Base-by-base conservation (phyloP, 2,113 vertebrate species). In the Apistogramma diplotaenia region DNA sequence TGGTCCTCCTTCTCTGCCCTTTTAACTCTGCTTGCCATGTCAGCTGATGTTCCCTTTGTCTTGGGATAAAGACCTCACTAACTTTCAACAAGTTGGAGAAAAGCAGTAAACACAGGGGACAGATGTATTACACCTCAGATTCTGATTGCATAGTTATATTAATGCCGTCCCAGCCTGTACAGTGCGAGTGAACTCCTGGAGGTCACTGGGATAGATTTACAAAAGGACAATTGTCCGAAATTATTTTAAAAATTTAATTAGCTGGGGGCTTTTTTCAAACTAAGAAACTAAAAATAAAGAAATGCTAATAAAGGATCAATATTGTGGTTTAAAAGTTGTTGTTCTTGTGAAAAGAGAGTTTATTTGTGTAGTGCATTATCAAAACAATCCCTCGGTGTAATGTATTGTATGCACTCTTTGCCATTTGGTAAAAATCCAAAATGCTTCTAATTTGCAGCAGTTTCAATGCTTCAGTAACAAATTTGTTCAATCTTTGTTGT, bases 1-100 rank as follows among this genome's bases (percentile, higher is more conserved):
- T 93, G 90, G 91, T 83, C 85, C 84, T 89, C 83, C 84, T 84
- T 81, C 79, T 84, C 82, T 76, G 77, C 85, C 71, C 81, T 74
- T 74, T 70, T 75, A 8, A 73, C 74, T 78, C 56, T 65, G 77
- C 84, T 65, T 53, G 83, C 86, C 85, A 84, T 92, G 91, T 93
- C 92, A 91, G 90, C 91, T 89, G 90, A 93, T 89, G 87, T 89
- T 71, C 78, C 82, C 83, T 91, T 94, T 94, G 91, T 93, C 29
- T 72, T 12, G 21, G 73, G 74, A 92, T 92, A 92, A 92, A 93
- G 89, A 90, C 89, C 86, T 91, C 79, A 87, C 67, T 79, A 73
- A 86, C 46, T 89, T 80, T 75, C 58, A 83, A 85, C 89, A 90
- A 89, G 56, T 83, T 61, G 71, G 61, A 87, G 71, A 88, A 83